Evolutionary conservation across 2,113 vertebrate species (phyloP), one percentile per base, ranked within the genome.

Genomic region (Anhinga rufa): DNA sequence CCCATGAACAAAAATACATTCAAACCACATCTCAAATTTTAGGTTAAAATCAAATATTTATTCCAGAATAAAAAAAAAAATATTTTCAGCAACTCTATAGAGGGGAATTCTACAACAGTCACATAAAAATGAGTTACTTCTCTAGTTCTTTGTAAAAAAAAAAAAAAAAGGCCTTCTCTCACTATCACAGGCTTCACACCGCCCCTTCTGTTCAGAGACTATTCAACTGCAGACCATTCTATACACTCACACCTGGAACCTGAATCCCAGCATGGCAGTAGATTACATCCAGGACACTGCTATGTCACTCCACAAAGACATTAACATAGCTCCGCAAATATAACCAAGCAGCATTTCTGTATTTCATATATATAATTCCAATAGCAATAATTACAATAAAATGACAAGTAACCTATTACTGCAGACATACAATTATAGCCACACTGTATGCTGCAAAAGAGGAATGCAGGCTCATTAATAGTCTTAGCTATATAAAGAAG

Each of bases 1-100:
- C 22, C 46, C 4, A 4, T 52, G 28, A 74, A 90, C 42, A 84
- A 87, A 93, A 86, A 84, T 11, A 46, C 34, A 40, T 86, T 86
- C 69, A 89, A 86, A 32, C 12, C 31, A 69, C 20, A 62, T 26
- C 40, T 76, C 32, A 60, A 34, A 80, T 48, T 79, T 51, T 28
- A 82, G 10, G 32, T n/a, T 82, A 82, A 95, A 84, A 68, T 82
- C 11, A 86, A 76, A 61, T 81, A 77, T 55, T 96, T 82, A n/a
- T 86, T 54, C 71, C 52, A 72, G 86, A 88, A 92, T 29, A 85
- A 21, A 85, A 78, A 57, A 25, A 78, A 57, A 25, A 1, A 3
- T 75, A 42, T 82, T 88, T 71, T 66, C 48, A 64, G 19, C 26
- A 92, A 16, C 20, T 54, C 51, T 74, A 4, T 3, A 49, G 36